Evolutionary conservation across 1,140 invertebrate genomes (phyloP).

Genomic region (Caligus rogercresseyi): DNA sequence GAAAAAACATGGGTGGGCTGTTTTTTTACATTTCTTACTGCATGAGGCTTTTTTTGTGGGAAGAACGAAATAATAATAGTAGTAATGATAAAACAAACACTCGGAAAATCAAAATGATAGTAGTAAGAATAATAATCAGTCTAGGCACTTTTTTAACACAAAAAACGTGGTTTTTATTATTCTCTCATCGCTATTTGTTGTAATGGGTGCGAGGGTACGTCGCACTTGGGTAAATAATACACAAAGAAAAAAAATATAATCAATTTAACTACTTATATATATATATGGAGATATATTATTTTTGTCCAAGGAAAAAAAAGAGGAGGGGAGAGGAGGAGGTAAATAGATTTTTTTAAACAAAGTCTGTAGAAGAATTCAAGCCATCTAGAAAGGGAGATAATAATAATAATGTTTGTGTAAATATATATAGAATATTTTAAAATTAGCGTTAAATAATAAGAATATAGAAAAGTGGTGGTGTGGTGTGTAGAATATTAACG

Average conservation of each 20-base stretch:
- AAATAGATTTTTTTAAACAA: not conserved
- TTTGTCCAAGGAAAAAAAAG: not conserved
- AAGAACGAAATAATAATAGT: too few relatives aligned
- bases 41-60: too few relatives aligned
- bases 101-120: too few relatives aligned
- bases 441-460: not conserved
- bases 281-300: conserved; percentile 1
- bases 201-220: too few relatives aligned
- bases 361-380: not conserved
- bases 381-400: not conserved
- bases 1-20: not conserved
- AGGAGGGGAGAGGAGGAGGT: not conserved
- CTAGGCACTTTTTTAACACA: not conserved
- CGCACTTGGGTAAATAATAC: not conserved
- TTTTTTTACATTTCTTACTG: too few relatives aligned
- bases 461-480: not conserved
- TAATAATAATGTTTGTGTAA: too few relatives aligned
- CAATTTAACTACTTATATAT: not conserved
- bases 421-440: too few relatives aligned
- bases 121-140: not conserved
- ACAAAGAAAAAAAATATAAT: not conserved
- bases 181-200: not conserved
- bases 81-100: too few relatives aligned
- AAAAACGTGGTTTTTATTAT: not conserved
- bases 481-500: not conserved